These are phyloP conservation scores for Drymodes brunneopygia DNA, from an alignment of 2,113 vertebrate genomes.

Conservation along the genomic window DNA sequence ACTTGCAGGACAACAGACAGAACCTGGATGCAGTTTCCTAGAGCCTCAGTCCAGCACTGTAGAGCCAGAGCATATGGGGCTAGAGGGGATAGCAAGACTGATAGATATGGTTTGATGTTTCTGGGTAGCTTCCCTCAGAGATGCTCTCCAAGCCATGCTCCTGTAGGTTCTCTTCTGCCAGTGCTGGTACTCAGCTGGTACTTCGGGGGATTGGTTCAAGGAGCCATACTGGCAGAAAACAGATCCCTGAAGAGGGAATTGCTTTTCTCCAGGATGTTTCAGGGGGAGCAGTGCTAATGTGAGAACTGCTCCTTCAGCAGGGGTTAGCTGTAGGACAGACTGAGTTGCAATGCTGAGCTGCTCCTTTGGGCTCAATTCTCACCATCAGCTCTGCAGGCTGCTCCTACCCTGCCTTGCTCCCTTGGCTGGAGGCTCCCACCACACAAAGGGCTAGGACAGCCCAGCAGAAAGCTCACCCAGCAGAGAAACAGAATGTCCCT, in stretches of 20 bases:
- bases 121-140: not conserved
- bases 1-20: not conserved
- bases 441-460: not conserved
- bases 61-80: fast-evolving
- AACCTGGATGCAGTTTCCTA: not conserved
- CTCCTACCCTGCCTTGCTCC: not conserved
- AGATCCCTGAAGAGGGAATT: not conserved
- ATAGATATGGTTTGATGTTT: not conserved
- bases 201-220: not conserved
- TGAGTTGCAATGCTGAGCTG: not conserved
- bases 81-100: not conserved
- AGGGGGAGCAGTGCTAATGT: not conserved
- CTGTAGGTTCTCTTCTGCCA: not conserved
- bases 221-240: not conserved
- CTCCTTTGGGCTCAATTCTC: not conserved
- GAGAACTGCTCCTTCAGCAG: not conserved
- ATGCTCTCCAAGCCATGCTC: not conserved
- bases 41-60: not conserved
- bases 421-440: not conserved
- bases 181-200: not conserved
- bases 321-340: not conserved
- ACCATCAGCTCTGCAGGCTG: not conserved
- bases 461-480: not conserved
- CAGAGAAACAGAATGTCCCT: not conserved
- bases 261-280: not conserved